A percentile compares a stretch with the other conserved stretches of the same genome.
These are phyloP conservation scores for Psittacara wagleri DNA, from an alignment of 2,113 vertebrate genomes.

Conservation along the genomic window DNA sequence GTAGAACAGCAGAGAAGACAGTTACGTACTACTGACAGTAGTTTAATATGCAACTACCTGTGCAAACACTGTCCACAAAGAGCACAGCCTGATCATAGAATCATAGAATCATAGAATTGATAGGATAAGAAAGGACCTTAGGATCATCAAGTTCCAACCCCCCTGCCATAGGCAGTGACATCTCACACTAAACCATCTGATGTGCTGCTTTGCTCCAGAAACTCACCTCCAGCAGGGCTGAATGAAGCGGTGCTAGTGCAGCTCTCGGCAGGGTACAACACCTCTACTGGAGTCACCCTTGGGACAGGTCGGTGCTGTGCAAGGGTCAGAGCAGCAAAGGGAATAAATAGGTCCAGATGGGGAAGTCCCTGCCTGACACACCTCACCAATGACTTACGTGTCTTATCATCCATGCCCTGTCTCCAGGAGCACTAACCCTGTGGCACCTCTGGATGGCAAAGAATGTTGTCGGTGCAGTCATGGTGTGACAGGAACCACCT, in stretches of 20 bases:
- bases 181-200: neutral
- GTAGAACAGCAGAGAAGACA: neutral
- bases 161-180: neutral
- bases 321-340: neutral
- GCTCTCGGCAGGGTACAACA: neutral
- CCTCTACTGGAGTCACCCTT: too few relatives aligned
- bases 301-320: fast-evolving
- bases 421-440: neutral
- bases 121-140: neutral
- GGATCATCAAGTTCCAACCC: neutral
- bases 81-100: neutral
- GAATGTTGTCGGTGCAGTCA: fast-evolving
- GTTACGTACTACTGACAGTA: neutral
- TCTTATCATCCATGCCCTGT: neutral
- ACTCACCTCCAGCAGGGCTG: neutral
- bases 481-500: too few relatives aligned
- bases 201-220: neutral
- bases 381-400: fast-evolving
- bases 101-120: neutral
- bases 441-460: neutral
- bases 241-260: neutral
- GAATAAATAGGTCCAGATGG: neutral
- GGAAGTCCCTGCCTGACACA: fast-evolving
- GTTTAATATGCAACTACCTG: neutral
- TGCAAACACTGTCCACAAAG: neutral